Percentiles rank a stretch among this genome's conserved stretches.
Conservation (phyloP, 92 coral and sea anemone genomes). For the Blastomussa wellsi region DNA sequence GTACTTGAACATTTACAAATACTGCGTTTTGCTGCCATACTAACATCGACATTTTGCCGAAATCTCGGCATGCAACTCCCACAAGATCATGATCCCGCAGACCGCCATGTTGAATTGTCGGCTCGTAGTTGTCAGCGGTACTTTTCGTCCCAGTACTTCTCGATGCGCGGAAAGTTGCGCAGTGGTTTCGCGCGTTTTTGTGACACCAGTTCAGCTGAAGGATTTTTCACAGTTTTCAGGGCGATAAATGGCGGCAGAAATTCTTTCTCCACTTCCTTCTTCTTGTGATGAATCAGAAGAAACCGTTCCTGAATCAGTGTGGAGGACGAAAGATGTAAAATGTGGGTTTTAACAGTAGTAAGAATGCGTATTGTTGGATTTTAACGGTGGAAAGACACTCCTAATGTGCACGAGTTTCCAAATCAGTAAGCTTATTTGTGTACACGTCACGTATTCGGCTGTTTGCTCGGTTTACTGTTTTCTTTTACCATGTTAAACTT, state of each 20-base stretch:
- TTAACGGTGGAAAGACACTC: neutral
- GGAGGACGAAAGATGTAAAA: constrained; percentile 47
- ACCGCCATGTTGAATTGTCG: too few relatives aligned
- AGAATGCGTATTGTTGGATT: neutral
- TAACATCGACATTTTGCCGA: neutral
- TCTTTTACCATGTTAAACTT: too few relatives aligned
- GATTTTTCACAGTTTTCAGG: too few relatives aligned
- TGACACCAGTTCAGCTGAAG: neutral
- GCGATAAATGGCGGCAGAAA: constrained; percentile 4
- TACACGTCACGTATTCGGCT: too few relatives aligned
- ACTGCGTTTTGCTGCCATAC: constrained; percentile 48
- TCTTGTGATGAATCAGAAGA: constrained; percentile 31
- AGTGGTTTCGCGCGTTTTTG: constrained; percentile 30
- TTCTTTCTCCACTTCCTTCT: constrained; percentile 13
- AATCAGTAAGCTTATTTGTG: too few relatives aligned
- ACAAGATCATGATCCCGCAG: too few relatives aligned
- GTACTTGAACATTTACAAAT: constrained; percentile 26
- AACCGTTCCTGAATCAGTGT: constrained; percentile 12
- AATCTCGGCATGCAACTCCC: constrained; percentile 1
- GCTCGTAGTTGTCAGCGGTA: too few relatives aligned
- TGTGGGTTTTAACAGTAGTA: constrained; percentile 31
- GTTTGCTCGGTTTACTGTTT: too few relatives aligned
- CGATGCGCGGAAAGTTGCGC: constrained; percentile 21
- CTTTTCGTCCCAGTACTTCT: constrained; percentile 30
- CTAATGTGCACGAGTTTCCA: neutral